Percentiles rank a stretch among this genome's conserved stretches.
These are phyloP conservation scores for Hyperoplus immaculatus DNA, from an alignment of 2,797 vertebrate genomes.

Conservation along the genomic window DNA sequence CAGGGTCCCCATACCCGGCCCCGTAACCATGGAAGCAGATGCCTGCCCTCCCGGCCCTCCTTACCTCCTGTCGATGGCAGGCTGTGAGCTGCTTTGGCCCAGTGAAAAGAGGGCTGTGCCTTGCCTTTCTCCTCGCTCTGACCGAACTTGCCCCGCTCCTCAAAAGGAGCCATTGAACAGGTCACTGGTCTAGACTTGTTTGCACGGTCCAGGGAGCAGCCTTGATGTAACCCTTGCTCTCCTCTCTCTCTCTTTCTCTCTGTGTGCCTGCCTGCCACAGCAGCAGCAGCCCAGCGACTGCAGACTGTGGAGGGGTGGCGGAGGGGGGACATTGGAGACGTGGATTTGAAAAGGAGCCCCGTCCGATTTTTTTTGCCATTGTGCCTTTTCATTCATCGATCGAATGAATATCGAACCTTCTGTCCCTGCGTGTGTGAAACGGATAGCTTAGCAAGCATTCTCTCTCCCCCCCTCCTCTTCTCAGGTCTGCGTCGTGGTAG, in stretches of 20 bases:
- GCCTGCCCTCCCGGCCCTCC: constrained; percentile 94
- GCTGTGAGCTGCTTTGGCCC: constrained; percentile 94
- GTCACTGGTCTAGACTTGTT: constrained; percentile 99
- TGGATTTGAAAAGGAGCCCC: constrained; percentile 96
- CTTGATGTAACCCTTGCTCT: constrained; percentile 99
- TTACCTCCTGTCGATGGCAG: constrained; percentile 98
- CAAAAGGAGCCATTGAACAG: constrained; percentile 97
- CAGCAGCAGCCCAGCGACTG: constrained; percentile 93
- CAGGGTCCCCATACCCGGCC: constrained; percentile 96
- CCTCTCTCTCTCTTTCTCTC: constrained; percentile 82
- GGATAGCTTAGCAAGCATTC: constrained; percentile 99
- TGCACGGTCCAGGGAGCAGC: constrained; percentile 96
- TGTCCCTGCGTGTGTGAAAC: constrained; percentile 98
- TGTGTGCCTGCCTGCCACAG: constrained; percentile 86
- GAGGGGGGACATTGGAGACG: constrained; percentile 91
- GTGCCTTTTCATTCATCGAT: constrained; percentile 99
- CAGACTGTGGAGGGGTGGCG: constrained; percentile 91
- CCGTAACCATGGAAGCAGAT: constrained; percentile 99
- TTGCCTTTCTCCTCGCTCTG: constrained; percentile 94
- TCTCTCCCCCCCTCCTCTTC: constrained; percentile 51
- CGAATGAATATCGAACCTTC: constrained; percentile 99
- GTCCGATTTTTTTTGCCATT: constrained; percentile 99
- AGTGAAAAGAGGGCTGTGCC: constrained; percentile 93
- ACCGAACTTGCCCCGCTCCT: constrained; percentile 97
- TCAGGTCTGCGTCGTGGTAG: constrained; percentile 79